phyloP scores from a whole-genome alignment of 1,140 invertebrate genomes.

The Drosophila leontia region DNA sequence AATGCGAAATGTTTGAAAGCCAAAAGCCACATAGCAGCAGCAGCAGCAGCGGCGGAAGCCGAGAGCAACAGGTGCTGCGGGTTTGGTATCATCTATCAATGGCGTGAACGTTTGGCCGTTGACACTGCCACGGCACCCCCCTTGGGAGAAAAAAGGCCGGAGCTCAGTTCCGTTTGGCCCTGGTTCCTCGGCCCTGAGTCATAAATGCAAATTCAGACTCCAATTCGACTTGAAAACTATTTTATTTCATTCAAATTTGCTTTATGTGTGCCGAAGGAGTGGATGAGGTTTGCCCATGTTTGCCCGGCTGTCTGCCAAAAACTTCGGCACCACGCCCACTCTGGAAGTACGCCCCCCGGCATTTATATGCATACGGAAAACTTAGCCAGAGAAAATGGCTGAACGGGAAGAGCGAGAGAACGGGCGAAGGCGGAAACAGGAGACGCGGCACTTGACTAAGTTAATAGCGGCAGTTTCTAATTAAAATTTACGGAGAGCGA shows the following conservation, averaged over 20 bases:
- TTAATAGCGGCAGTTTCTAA: constrained; percentile 79
- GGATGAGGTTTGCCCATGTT: constrained; percentile 48
- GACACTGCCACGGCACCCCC: constrained; percentile 19
- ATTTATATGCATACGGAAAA: constrained; percentile 75
- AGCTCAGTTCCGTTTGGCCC: constrained; percentile 40
- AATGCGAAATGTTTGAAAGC: constrained; percentile 39
- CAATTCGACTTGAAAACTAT: constrained; percentile 58
- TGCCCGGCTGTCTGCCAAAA: constrained; percentile 31
- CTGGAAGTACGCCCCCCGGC: constrained; percentile 1
- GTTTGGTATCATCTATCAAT: constrained; percentile 57
- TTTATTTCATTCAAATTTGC: constrained; percentile 69
- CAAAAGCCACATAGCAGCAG: constrained; percentile 15
- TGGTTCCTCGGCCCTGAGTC: constrained; percentile 32
- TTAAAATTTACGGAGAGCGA: constrained; percentile 70
- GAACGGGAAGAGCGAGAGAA: constrained; percentile 1
- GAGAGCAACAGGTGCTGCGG: constrained; percentile 62
- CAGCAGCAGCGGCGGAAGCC: constrained; percentile 3
- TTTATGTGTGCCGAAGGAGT: constrained; percentile 14
- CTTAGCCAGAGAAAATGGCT: constrained; percentile 42
- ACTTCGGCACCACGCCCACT: constrained; percentile 26
- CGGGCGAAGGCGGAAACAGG: constrained; percentile 13
- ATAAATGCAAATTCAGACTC: constrained; percentile 72
- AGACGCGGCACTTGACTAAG: constrained; percentile 67
- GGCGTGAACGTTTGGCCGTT: constrained; percentile 46
- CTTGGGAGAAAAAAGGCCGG: constrained; percentile 20